phyloP scores from a whole-genome alignment of 2,888 invertebrate species.

The Amphipyra berbera region DNA sequence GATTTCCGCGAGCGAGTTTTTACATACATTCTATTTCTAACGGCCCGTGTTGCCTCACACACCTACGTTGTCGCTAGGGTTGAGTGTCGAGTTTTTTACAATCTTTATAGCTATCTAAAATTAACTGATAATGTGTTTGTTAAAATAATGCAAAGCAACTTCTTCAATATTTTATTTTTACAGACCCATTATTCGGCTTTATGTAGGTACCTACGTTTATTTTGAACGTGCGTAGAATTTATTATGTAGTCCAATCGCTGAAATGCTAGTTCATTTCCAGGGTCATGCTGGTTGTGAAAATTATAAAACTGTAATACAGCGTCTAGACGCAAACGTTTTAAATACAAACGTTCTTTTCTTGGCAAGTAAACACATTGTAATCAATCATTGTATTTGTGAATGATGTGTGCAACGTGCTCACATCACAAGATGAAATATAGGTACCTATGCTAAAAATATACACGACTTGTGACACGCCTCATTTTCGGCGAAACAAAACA shows the following conservation, averaged over 20 bases:
- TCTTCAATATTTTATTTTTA: slow-evolving; percentile 24
- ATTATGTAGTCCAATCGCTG: slow-evolving; percentile 20
- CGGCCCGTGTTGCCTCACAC: slow-evolving; percentile 62
- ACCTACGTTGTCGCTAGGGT: slow-evolving; percentile 51
- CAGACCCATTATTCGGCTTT: slow-evolving; percentile 13
- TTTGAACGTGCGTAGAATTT: slow-evolving; percentile 13
- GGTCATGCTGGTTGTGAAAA: slow-evolving; percentile 34
- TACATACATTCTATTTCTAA: slow-evolving; percentile 69
- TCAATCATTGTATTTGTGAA: slow-evolving; percentile 44
- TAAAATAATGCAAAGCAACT: slow-evolving; percentile 24
- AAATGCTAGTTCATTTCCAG: slow-evolving; percentile 42
- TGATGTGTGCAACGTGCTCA: slow-evolving; percentile 24
- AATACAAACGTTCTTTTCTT: slow-evolving; percentile 38
- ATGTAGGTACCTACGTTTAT: slow-evolving; percentile 15
- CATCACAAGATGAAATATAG: slow-evolving; percentile 31
- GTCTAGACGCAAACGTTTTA: slow-evolving; percentile 41
- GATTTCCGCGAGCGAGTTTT: slow-evolving; percentile 77
- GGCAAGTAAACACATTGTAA: slow-evolving; percentile 41
- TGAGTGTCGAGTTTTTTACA: slow-evolving; percentile 24
- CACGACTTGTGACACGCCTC: background rate
- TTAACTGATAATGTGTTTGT: slow-evolving; percentile 34
- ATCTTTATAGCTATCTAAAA: slow-evolving; percentile 29
- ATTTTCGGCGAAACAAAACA: background rate
- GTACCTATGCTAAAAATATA: slow-evolving; percentile 24
- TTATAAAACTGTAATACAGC: slow-evolving; percentile 37